Evolutionary conservation across 2,888 invertebrate species (phyloP).

Genomic region (Notocelia uddmanniana): DNA sequence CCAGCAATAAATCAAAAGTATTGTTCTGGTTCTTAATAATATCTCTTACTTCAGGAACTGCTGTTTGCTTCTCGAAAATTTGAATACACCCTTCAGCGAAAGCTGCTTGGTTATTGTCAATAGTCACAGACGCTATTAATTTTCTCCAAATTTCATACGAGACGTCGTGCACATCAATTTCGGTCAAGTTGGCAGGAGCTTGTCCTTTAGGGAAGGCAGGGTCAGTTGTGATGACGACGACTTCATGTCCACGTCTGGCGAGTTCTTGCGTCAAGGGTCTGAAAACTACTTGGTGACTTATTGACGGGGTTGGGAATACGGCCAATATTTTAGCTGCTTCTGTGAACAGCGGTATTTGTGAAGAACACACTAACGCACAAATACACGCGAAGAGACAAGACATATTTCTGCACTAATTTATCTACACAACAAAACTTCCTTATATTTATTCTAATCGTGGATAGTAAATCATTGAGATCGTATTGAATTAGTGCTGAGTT

Average conservation of each 20-base stretch:
- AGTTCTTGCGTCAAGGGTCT: conserved; percentile 6
- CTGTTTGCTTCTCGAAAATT: conserved; percentile 48
- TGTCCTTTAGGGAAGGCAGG: conserved; percentile 62
- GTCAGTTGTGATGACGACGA: conserved; percentile 64
- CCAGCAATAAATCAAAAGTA: conserved; percentile 51
- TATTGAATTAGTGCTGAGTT: too few relatives aligned
- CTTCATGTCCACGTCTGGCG: conserved; percentile 15
- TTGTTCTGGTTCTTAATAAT: conserved; percentile 43
- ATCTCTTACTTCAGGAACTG: conserved; percentile 41
- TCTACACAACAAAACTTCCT: too few relatives aligned
- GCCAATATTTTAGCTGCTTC: conserved; percentile 11
- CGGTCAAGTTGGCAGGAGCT: conserved; percentile 64
- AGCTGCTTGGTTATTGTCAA: too few relatives aligned
- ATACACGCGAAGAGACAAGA: not conserved
- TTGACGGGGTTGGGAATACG: conserved; percentile 5
- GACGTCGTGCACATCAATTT: conserved; percentile 65
- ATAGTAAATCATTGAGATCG: too few relatives aligned
- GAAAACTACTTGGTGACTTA: conserved; percentile 15
- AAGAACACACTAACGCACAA: not conserved
- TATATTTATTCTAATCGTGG: too few relatives aligned
- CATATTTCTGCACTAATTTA: too few relatives aligned
- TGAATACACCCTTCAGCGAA: not conserved
- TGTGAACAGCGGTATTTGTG: too few relatives aligned
- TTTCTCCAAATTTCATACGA: conserved; percentile 50
- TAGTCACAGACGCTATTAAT: too few relatives aligned